Conservation (phyloP, 2,888 invertebrate species). For the Aleiodes alternator region DNA sequence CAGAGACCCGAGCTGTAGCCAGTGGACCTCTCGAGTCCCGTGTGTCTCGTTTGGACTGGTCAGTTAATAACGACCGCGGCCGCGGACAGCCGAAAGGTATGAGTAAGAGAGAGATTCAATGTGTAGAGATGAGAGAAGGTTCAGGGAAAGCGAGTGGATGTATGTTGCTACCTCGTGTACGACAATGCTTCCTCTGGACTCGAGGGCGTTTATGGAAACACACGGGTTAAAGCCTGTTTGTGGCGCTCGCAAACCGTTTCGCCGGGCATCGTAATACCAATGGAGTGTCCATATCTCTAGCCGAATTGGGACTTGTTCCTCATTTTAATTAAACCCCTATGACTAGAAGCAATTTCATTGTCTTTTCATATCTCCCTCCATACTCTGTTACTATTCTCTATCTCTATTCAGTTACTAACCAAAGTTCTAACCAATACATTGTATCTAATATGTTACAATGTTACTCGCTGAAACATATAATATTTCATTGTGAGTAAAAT, state of each 20-base stretch:
- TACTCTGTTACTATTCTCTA: constrained; percentile 37
- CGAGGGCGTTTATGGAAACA: constrained; percentile 70
- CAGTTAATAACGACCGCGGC: constrained; percentile 70
- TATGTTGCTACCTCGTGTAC: constrained; percentile 46
- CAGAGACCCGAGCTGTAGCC: constrained; percentile 15
- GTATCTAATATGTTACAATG: constrained; percentile 35
- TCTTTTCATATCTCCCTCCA: constrained; percentile 27
- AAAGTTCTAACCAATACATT: constrained; percentile 36
- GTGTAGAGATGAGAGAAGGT: constrained; percentile 11
- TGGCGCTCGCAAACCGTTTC: constrained; percentile 24
- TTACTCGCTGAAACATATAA: constrained; percentile 35
- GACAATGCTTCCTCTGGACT: constrained; percentile 41
- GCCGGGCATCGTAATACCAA: neutral
- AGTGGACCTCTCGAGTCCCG: constrained; percentile 62
- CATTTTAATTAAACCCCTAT: constrained; percentile 71
- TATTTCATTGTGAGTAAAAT: constrained; percentile 38
- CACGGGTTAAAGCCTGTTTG: constrained; percentile 64
- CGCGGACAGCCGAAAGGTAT: constrained; percentile 14
- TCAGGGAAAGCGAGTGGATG: constrained; percentile 15
- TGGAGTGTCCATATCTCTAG: constrained; percentile 49
- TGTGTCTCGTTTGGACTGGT: constrained; percentile 73
- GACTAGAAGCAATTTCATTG: constrained; percentile 44
- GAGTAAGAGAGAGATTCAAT: constrained; percentile 7
- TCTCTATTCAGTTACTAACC: constrained; percentile 22
- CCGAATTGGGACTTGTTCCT: constrained; percentile 67